These are phyloP conservation scores for Ptychobarbus kaznakovi DNA, from an alignment of 2,797 vertebrate species.

Conservation along the genomic window DNA sequence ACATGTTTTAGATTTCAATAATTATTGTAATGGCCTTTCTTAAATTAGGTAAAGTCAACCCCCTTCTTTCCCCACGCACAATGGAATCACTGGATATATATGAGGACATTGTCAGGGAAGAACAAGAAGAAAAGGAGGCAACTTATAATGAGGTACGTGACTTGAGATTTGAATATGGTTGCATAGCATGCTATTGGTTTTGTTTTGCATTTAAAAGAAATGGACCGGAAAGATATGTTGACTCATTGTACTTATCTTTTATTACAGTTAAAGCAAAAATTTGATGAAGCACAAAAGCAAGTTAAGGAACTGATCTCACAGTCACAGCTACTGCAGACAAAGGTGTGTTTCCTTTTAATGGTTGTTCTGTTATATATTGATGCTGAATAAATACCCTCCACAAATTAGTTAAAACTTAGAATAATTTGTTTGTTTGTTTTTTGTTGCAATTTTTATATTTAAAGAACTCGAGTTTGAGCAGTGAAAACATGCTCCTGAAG, in stretches of 20 bases:
- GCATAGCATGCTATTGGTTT: neutral
- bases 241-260: conserved; percentile 53
- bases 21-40: neutral
- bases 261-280: conserved; percentile 86
- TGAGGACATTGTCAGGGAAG: conserved; percentile 93
- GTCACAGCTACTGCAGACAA: conserved; percentile 86
- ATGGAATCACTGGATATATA: conserved; percentile 91
- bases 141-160: conserved; percentile 85
- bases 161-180: neutral
- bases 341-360: conserved; percentile 76
- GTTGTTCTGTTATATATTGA: too few species aligned
- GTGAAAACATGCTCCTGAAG: conserved; percentile 90
- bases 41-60: conserved; percentile 31
- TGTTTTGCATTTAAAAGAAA: neutral
- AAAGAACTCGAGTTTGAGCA: conserved; percentile 87
- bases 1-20: neutral
- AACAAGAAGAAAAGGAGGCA: conserved; percentile 87
- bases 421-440: neutral
- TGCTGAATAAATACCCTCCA: neutral
- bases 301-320: conserved; percentile 86
- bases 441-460: conserved; percentile 33
- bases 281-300: conserved; percentile 87
- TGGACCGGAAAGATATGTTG: neutral
- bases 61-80: conserved; percentile 54
- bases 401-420: neutral